Evolutionary conservation across 53 echinoderm and acorn worm genomes (phyloP).

Genomic region (Temnopleurus reevesii): DNA sequence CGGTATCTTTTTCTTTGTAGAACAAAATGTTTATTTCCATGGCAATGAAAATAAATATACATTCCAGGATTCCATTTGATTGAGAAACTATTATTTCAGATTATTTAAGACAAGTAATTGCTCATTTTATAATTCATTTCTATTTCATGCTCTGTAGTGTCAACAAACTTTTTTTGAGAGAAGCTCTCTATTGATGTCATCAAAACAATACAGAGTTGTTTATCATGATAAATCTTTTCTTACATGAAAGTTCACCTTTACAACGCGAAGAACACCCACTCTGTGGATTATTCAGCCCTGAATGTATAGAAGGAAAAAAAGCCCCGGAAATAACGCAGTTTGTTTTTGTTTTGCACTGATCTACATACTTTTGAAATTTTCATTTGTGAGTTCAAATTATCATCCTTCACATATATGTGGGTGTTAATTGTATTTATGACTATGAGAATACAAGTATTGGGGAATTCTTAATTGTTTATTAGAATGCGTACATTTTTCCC

Average conservation of each 20-base stretch:
- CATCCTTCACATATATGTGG: neutral
- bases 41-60: too few relatives aligned
- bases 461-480: too few relatives aligned
- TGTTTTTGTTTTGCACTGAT: constrained; percentile 5
- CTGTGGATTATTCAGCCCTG: neutral
- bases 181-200: neutral
- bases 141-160: neutral
- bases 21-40: too few relatives aligned
- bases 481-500: too few relatives aligned
- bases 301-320: neutral
- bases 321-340: neutral
- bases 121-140: too few relatives aligned
- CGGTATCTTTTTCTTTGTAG: too few relatives aligned
- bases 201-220: neutral
- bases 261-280: neutral
- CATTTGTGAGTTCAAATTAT: neutral
- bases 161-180: neutral
- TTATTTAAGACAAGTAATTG: too few relatives aligned
- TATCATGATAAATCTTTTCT: neutral
- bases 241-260: neutral
- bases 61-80: too few relatives aligned
- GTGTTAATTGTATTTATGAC: neutral
- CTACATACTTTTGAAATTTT: neutral
- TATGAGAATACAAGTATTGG: too few relatives aligned
- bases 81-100: too few relatives aligned